These are phyloP conservation scores for Montipora capitata DNA, from an alignment of 92 coral and sea anemone genomes.

Conservation along the genomic window DNA sequence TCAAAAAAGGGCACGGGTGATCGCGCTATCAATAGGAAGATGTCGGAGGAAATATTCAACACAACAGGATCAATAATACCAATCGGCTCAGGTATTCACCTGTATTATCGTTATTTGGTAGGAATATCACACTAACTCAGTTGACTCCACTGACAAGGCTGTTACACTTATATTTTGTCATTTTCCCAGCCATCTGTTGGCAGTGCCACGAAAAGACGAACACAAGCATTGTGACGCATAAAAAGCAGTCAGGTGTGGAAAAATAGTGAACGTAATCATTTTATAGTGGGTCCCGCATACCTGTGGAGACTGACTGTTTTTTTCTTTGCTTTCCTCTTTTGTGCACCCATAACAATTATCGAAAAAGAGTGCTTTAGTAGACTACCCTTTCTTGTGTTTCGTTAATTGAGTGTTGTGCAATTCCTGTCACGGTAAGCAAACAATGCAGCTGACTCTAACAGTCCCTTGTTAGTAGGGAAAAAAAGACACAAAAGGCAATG, in stretches of 20 bases:
- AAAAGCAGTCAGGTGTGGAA: slow-evolving; percentile 4
- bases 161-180: neutral
- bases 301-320: neutral
- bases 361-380: neutral
- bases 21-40: slow-evolving; percentile 6
- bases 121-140: too few species aligned
- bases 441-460: too few species aligned
- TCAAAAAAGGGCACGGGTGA: neutral
- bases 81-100: too few species aligned
- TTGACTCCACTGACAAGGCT: neutral
- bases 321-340: neutral
- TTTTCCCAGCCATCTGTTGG: slow-evolving; percentile 14
- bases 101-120: too few species aligned
- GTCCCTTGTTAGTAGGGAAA: too few species aligned
- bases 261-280: slow-evolving; percentile 13
- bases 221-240: neutral
- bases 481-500: too few species aligned
- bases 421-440: too few species aligned
- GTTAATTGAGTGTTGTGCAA: neutral
- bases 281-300: neutral
- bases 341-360: neutral
- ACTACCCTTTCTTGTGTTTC: neutral
- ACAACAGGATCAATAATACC: too few species aligned
- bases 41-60: neutral
- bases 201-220: slow-evolving; percentile 32